Percentiles rank a stretch among this genome's conserved stretches.
Conservation (phyloP, 1,140 invertebrate genomes). For the Saccostrea echinata region DNA sequence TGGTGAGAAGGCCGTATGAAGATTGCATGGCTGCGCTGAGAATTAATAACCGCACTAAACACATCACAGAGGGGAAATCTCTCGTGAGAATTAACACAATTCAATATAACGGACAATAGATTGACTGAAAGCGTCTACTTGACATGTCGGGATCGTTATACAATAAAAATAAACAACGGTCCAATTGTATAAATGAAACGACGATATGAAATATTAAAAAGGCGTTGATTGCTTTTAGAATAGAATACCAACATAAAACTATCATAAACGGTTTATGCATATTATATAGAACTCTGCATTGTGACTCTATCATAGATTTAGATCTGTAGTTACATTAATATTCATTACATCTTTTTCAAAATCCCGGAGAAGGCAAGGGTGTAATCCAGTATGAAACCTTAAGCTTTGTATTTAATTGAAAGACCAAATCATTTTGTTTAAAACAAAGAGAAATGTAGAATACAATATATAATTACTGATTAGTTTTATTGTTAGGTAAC, state of each 20-base stretch:
- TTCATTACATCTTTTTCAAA: too few species aligned
- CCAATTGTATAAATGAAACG: conserved; percentile 13
- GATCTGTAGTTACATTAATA: too few species aligned
- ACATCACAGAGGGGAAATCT: background rate
- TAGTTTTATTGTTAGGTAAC: too few species aligned
- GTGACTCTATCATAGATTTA: too few species aligned
- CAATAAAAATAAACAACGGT: conserved; percentile 9
- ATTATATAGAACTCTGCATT: too few species aligned
- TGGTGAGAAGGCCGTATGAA: background rate
- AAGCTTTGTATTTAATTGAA: too few species aligned
- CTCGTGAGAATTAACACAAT: conserved; percentile 4
- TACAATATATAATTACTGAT: too few species aligned
- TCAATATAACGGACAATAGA: conserved; percentile 10
- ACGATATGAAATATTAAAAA: conserved; percentile 14
- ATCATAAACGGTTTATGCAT: background rate
- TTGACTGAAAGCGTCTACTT: background rate
- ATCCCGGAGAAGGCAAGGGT: too few species aligned
- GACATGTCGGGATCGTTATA: conserved; percentile 22
- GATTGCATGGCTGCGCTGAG: background rate
- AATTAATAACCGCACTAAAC: conserved; percentile 22
- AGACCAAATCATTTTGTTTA: too few species aligned
- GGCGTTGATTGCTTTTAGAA: conserved; percentile 22
- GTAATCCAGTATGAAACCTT: too few species aligned
- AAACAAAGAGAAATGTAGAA: too few species aligned
- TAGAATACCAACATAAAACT: background rate